Evolutionary conservation across 2,797 vertebrate genomes (phyloP).

Genomic region (Sorex maritimensis): DNA sequence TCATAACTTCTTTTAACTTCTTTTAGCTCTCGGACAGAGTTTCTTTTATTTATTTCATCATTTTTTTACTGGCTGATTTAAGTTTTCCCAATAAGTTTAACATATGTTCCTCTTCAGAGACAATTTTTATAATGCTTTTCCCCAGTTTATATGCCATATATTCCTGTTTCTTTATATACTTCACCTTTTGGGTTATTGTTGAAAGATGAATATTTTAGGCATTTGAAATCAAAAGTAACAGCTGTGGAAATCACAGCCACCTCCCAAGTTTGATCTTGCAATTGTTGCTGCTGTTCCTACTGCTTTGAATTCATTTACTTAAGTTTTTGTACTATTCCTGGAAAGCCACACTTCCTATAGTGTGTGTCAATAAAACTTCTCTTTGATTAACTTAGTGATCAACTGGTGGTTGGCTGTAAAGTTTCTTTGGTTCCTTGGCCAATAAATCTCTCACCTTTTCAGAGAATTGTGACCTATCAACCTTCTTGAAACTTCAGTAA

Average conservation of each 20-base stretch:
- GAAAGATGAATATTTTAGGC: background rate
- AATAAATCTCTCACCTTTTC: background rate
- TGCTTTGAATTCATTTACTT: background rate
- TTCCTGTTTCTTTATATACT: background rate
- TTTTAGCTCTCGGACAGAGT: background rate
- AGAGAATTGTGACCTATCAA: background rate
- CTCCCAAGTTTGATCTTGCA: no score
- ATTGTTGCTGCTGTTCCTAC: background rate
- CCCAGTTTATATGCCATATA: background rate
- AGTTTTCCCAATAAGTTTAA: constrained; percentile 6
- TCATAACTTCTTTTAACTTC: background rate
- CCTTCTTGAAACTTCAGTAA: background rate
- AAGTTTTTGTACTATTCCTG: background rate
- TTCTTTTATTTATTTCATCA: constrained; percentile 1
- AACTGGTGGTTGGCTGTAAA: background rate
- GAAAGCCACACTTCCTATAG: background rate
- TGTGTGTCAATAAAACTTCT: background rate
- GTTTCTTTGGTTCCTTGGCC: background rate
- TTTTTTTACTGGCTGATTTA: background rate
- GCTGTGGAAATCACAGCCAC: background rate
- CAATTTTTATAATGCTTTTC: background rate
- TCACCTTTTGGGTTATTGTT: background rate
- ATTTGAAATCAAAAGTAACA: background rate
- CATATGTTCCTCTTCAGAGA: background rate
- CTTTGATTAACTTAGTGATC: background rate